A percentile compares a stretch with the other conserved stretches of the same genome.
Conservation (phyloP, 2,113 vertebrate species). For the Leucosticte australis region DNA sequence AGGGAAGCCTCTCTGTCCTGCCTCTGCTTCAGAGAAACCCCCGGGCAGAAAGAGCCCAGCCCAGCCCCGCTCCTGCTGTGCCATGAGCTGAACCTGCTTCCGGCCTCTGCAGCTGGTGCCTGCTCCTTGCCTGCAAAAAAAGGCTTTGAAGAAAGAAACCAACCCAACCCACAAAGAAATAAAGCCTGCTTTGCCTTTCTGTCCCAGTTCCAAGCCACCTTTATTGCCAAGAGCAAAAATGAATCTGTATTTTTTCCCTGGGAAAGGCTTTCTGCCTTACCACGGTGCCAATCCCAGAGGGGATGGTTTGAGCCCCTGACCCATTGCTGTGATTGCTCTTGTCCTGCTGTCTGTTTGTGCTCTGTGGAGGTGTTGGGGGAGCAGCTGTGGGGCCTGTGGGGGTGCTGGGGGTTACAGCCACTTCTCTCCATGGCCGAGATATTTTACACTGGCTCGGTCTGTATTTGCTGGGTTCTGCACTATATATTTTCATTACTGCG, state of each 20-base stretch:
- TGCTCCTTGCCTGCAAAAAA: background rate
- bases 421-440: fast-evolving
- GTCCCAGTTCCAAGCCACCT: background rate
- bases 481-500: slow-evolving; percentile 50
- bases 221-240: background rate
- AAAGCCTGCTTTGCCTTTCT: background rate
- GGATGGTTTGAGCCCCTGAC: background rate
- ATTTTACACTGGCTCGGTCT: background rate
- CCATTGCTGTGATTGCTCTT: background rate
- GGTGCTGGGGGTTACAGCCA: background rate
- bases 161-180: background rate
- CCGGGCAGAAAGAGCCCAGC: background rate
- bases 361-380: background rate
- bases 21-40: background rate
- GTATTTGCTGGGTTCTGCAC: background rate
- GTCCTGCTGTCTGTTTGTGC: fast-evolving
- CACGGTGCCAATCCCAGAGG: background rate
- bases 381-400: background rate
- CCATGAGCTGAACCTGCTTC: background rate
- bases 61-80: background rate
- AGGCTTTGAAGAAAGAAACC: background rate
- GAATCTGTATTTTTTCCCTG: background rate
- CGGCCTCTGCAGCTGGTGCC: background rate
- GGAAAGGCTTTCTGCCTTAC: background rate
- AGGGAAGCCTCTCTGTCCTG: fast-evolving